Evolutionary conservation across 2,888 invertebrate species (phyloP), one percentile per base, ranked within the genome.

Genomic region (Choristoneura rosaceana): DNA sequence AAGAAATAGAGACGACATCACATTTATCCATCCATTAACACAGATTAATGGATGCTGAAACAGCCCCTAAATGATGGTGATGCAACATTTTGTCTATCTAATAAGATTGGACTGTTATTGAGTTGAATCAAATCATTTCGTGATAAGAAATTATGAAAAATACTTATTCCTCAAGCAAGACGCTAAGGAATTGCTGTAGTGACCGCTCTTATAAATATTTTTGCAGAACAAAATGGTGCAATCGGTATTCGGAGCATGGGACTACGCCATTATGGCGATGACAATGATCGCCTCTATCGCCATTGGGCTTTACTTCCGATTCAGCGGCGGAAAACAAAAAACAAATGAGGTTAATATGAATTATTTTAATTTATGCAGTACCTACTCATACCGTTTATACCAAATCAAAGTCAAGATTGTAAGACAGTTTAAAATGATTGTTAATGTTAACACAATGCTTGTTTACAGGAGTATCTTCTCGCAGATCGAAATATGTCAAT

Each of bases 281-380:
- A 97, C 97, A 74, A 94, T 98, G 80, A 70, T 95, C 7, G 94
- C 96, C 25, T 98, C 98, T 0, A 94, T 97, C 0, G 90, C 91
- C 0, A 98, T 98, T 77, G 98, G 98, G 7, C 82, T 98, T 59
- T 98, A 98, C 84, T 98, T 97, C 87, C 95, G 98, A 76, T 96
- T 98, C 82, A 97, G 96, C 17, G 98, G 98, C 38, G 98, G 97
- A 8, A 96, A 96, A 85, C 98, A 98, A 86, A 97, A 96, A 90
- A 98, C 98, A 1, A 96, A 96, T 70, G 95, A 97, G 93, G 97
- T 97, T 90, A 81, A 80, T 55, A 45, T 52, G 4, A 25, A 38
- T 14, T 5, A 60, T 2, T 41, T 50, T 47, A 41, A 33, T n/a
- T 43, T 25, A 52, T 25, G 9, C 33, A 41, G 14, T 17, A 38